Conservation (phyloP, 2,113 vertebrate genomes). For the Spea multiplicata region DNA sequence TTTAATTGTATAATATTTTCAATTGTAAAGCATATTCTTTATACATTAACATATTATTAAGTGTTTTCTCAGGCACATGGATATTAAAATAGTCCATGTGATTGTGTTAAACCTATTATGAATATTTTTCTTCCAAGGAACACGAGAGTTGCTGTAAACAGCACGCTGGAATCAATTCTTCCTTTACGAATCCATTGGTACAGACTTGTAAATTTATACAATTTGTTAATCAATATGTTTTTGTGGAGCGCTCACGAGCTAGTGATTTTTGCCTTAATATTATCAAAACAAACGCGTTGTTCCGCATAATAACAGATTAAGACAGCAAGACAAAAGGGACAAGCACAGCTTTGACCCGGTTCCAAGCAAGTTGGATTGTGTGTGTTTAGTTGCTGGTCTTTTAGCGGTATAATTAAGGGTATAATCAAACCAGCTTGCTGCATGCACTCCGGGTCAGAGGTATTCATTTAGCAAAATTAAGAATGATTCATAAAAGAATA, state of each 20-base stretch:
- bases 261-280: slow-evolving; percentile 35
- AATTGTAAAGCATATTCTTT: too few relatives aligned
- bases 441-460: background rate
- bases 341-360: background rate
- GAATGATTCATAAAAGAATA: slow-evolving; percentile 1
- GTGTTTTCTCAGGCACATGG: too few relatives aligned
- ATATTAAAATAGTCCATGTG: too few relatives aligned
- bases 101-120: too few relatives aligned
- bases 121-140: background rate
- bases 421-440: background rate
- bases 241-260: slow-evolving; percentile 25
- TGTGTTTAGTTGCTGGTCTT: slow-evolving; percentile 9
- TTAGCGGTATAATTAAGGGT: slow-evolving; percentile 6
- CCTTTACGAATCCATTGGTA: background rate
- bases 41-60: too few relatives aligned
- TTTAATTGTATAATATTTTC: too few relatives aligned
- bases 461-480: background rate
- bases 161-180: background rate
- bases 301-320: slow-evolving; percentile 29
- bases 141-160: background rate
- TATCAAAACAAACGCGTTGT: slow-evolving; percentile 25
- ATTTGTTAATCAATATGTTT: slow-evolving; percentile 22
- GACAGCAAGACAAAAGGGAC: slow-evolving; percentile 10
- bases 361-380: background rate
- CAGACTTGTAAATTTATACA: too few relatives aligned